Percentiles rank a stretch among this genome's conserved stretches.
These are phyloP conservation scores for Esox niger DNA, from an alignment of 2,113 vertebrate genomes.

Conservation along the genomic window DNA sequence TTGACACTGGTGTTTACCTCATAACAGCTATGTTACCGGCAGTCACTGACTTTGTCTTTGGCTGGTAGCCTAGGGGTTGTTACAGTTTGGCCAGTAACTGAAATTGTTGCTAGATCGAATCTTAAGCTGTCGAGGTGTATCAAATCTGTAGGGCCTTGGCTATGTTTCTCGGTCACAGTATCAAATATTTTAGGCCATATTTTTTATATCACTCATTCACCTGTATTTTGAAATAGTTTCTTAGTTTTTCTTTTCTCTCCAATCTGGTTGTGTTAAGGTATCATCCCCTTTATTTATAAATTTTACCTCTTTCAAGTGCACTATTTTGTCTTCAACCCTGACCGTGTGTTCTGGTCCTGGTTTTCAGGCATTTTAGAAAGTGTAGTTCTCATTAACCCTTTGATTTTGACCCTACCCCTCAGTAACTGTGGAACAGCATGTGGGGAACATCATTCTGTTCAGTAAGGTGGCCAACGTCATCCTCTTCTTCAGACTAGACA, in stretches of 20 bases:
- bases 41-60: not conserved
- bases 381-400: too few relatives aligned
- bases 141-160: too few relatives aligned
- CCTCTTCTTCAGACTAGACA: slow-evolving; percentile 92
- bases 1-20: not conserved
- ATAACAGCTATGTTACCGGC: not conserved
- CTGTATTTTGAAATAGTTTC: not conserved
- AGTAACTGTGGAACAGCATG: slow-evolving; percentile 95
- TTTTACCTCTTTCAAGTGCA: not conserved
- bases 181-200: not conserved
- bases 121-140: too few relatives aligned
- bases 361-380: too few relatives aligned
- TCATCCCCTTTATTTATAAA: not conserved
- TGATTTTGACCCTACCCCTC: not conserved
- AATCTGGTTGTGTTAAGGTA: not conserved
- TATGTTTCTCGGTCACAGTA: not conserved
- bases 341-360: too few relatives aligned
- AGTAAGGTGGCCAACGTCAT: slow-evolving; percentile 94
- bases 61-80: too few relatives aligned
- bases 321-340: not conserved
- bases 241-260: not conserved
- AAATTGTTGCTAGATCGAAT: too few relatives aligned
- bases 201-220: not conserved
- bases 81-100: too few relatives aligned
- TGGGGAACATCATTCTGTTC: slow-evolving; percentile 96